Conservation (phyloP, 2,113 vertebrate species). For the Oenanthe melanoleuca region DNA sequence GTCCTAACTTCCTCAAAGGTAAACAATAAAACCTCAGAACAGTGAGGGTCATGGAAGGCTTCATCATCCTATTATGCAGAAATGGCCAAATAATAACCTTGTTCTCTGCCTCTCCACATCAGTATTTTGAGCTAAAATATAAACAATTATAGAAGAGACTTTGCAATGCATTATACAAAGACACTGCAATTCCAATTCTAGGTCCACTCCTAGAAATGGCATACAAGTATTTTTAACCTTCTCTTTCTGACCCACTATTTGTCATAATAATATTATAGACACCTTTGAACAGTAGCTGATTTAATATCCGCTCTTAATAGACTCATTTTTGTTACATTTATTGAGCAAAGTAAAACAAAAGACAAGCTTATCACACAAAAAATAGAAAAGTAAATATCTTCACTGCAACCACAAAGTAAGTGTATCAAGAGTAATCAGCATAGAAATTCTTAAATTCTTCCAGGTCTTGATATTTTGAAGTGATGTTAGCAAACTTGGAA, state of each 20-base stretch:
- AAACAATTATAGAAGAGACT: background rate
- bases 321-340: background rate
- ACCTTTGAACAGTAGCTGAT: background rate
- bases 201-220: background rate
- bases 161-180: background rate
- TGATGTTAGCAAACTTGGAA: background rate
- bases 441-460: background rate
- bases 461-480: background rate
- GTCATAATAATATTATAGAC: background rate
- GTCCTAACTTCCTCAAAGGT: background rate
- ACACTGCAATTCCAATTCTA: background rate
- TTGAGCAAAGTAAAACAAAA: background rate
- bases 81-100: background rate
- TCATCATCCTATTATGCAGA: background rate
- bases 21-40: background rate
- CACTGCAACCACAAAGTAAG: background rate
- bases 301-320: background rate
- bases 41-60: background rate
- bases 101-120: background rate
- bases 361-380: background rate
- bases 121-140: background rate
- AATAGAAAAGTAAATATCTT: background rate
- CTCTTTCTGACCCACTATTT: background rate
- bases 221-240: background rate
- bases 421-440: background rate